Conservation (phyloP, 2,888 invertebrate genomes). For the Calephelis perditalis region DNA sequence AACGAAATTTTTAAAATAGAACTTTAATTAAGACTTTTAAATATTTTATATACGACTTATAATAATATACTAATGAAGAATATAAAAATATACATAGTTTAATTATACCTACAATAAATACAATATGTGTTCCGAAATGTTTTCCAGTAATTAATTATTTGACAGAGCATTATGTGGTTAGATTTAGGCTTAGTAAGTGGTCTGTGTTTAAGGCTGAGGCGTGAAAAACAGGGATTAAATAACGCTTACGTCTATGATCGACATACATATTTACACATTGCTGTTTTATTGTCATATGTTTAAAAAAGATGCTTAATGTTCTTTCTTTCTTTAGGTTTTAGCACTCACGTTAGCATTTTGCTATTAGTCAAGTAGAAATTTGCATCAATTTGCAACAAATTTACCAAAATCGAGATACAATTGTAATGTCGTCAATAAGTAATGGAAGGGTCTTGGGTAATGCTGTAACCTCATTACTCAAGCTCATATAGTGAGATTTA, state of each 20-base stretch:
- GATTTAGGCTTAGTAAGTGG: slow-evolving; percentile 2
- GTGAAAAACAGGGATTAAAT: slow-evolving; percentile 4
- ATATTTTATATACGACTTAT: slow-evolving; percentile 43
- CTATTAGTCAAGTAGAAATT: too few relatives aligned
- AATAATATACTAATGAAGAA: slow-evolving; percentile 32
- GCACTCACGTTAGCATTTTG: too few relatives aligned
- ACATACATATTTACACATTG: background rate
- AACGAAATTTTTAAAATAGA: slow-evolving; percentile 39
- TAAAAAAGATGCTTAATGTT: too few relatives aligned
- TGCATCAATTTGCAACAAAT: too few relatives aligned
- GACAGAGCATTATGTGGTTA: slow-evolving; percentile 2
- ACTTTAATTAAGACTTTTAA: slow-evolving; percentile 33
- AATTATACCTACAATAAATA: slow-evolving; percentile 34
- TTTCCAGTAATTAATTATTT: slow-evolving; percentile 57
- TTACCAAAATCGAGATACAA: too few relatives aligned
- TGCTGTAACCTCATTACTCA: too few relatives aligned
- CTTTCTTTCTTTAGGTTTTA: too few relatives aligned
- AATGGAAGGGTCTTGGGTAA: too few relatives aligned
- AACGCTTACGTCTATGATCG: background rate
- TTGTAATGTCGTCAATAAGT: too few relatives aligned
- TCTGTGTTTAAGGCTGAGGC: slow-evolving; percentile 2
- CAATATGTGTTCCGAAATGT: slow-evolving; percentile 66
- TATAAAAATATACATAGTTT: slow-evolving; percentile 31
- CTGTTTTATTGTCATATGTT: background rate
- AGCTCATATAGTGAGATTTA: too few relatives aligned